Evolutionary conservation across 2,888 invertebrate genomes (phyloP).

Genomic region (Luperina testacea): DNA sequence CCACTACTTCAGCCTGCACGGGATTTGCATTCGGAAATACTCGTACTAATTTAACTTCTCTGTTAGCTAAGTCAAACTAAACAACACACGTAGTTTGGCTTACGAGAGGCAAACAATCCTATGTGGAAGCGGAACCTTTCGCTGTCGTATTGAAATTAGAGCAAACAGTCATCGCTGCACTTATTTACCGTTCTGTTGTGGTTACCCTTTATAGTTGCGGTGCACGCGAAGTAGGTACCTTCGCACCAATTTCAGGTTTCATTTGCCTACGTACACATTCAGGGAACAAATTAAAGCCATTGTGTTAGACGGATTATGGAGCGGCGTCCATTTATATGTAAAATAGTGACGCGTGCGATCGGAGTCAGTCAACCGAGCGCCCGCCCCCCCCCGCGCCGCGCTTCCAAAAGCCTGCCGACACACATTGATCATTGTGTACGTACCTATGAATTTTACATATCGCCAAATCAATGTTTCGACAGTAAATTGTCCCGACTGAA

Average conservation of each 20-base stretch:
- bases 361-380: slow-evolving; percentile 79
- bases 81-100: slow-evolving; percentile 74
- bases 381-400: slow-evolving; percentile 68
- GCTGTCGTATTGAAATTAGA: slow-evolving; percentile 61
- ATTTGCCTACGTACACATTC: slow-evolving; percentile 83
- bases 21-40: slow-evolving; percentile 87
- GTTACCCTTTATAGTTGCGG: slow-evolving; percentile 60
- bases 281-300: slow-evolving; percentile 87
- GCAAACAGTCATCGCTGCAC: slow-evolving; percentile 51
- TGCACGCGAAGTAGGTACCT: slow-evolving; percentile 51
- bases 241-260: slow-evolving; percentile 79
- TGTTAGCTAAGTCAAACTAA: slow-evolving; percentile 82
- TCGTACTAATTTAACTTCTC: slow-evolving; percentile 87
- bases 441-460: slow-evolving; percentile 64
- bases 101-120: slow-evolving; percentile 70
- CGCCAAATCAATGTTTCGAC: slow-evolving; percentile 52
- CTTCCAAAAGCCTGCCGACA: slow-evolving; percentile 66
- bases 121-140: slow-evolving; percentile 49
- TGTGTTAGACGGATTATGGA: slow-evolving; percentile 88
- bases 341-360: slow-evolving; percentile 87
- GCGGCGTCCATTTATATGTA: slow-evolving; percentile 89
- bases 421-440: slow-evolving; percentile 75
- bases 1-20: slow-evolving; percentile 75
- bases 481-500: slow-evolving; percentile 28
- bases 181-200: slow-evolving; percentile 63